Evolutionary conservation across 1,140 invertebrate species (phyloP).

Genomic region (Pollicipes pollicipes): DNA sequence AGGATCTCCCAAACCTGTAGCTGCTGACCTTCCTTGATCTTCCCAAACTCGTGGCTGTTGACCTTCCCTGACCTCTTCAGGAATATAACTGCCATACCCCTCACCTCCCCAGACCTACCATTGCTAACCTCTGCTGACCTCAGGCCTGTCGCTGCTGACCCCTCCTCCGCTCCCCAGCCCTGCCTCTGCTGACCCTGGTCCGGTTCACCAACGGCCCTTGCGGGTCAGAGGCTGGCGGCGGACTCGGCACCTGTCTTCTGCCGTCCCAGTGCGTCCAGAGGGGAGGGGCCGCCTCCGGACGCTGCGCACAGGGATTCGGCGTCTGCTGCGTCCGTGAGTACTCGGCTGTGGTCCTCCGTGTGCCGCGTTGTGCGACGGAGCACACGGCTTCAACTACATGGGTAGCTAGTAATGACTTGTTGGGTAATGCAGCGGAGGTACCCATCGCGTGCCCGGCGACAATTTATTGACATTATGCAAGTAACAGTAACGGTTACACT

Average conservation of each 20-base stretch:
- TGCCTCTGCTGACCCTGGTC: not conserved
- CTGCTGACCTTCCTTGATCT: no score
- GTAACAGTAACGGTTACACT: no score
- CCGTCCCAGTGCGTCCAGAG: constrained; percentile 48
- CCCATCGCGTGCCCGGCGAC: no score
- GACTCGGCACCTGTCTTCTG: constrained; percentile 49
- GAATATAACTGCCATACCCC: not conserved
- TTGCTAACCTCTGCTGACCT: no score
- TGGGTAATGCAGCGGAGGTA: no score
- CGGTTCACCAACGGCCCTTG: not conserved
- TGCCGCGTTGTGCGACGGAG: not conserved
- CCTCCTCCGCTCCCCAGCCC: not conserved
- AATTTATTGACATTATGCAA: no score
- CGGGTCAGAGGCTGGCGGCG: constrained; percentile 11
- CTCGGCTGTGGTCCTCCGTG: constrained; percentile 21
- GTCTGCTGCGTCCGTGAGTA: constrained; percentile 63
- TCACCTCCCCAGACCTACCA: not conserved
- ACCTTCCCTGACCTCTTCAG: not conserved
- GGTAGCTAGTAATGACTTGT: no score
- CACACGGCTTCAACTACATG: constrained; percentile 5
- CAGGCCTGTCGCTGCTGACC: not conserved
- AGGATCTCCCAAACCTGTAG: not conserved
- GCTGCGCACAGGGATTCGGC: constrained; percentile 45
- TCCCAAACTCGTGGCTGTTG: no score
- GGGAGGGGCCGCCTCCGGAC: constrained; percentile 45